Conservation (phyloP, 2,888 invertebrate species). For the Archips crataeganus region DNA sequence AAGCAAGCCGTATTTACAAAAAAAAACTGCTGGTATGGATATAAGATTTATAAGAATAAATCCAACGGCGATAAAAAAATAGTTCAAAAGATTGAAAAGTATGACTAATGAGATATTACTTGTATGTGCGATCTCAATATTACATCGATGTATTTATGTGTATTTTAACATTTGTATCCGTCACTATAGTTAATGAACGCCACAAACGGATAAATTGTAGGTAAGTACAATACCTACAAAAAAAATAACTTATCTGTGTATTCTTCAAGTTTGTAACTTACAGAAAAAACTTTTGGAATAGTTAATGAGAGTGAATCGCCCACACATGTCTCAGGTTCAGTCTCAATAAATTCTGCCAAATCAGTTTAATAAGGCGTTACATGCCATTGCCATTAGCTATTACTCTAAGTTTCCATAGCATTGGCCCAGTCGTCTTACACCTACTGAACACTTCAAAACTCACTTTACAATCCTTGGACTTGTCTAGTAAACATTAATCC, state of each 20-base stretch:
- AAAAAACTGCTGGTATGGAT: neutral
- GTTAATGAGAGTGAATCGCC: too few relatives aligned
- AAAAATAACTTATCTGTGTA: too few relatives aligned
- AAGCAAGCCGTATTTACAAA: constrained; percentile 1
- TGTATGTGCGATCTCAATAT: neutral
- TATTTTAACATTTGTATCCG: neutral
- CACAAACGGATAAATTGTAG: too few relatives aligned
- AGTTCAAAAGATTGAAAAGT: constrained; percentile 23
- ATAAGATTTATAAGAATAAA: constrained; percentile 1
- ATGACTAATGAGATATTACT: neutral
- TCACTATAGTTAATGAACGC: too few relatives aligned
- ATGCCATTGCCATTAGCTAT: constrained; percentile 18
- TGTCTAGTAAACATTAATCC: neutral
- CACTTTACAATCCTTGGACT: neutral
- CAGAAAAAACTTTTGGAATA: too few relatives aligned
- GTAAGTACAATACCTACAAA: too few relatives aligned
- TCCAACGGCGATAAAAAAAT: neutral
- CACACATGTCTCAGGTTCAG: neutral
- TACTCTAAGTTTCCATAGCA: neutral
- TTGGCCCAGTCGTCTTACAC: constrained; percentile 6
- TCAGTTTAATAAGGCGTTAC: neutral
- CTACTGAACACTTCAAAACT: constrained; percentile 25
- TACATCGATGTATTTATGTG: neutral
- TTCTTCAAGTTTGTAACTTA: too few relatives aligned
- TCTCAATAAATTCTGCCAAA: constrained; percentile 6